Evolutionary conservation across 2,113 vertebrate genomes (phyloP), one percentile per base, ranked within the genome.

Genomic region (Atherinomorus stipes): DNA sequence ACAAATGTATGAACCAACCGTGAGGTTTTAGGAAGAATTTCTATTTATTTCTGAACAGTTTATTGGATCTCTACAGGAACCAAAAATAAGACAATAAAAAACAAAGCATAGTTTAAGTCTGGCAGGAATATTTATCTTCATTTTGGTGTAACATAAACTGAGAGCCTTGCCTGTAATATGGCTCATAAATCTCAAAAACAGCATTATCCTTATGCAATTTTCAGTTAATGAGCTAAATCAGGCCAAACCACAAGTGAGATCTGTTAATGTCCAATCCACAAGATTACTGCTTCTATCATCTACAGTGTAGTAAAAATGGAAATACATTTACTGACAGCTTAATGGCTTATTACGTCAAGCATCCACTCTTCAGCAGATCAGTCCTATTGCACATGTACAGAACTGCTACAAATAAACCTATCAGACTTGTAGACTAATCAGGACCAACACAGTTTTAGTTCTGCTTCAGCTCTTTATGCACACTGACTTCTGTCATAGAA

Each of bases 241-340:
- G 21, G 34, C 64, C 59, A 74, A 68, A 71, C 28, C 54, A 76
- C 52, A 74, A 76, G 38, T 60, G 68, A 26, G 42, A 58, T 80
- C 69, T 70, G 79, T 84, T 79, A 54, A 50, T 52, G 53, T 52
- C 50, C 68, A 79, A 62, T 56, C 23, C 51, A 47, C 8, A 75
- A 57, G 42, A 80, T 70, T 56, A 49, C 38, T 31, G 72, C 26
- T 59, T 54, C 61, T 47, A 34, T 66, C 56, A 69, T 38, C 23
- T 15, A 57, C 57, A 56, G 28, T 51, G 71, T 16, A 37, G 52
- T 44, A 28, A 63, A 49, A 60, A 57, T 61, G 23, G 22, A 78
- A 67, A 64, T 71, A 59, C 53, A 70, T 81, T 51, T 74, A 85
- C 58, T 70, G 53, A 56, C 72, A 69, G 22, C n/a, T 49, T 59